phyloP scores from a whole-genome alignment of 2,113 vertebrate species.

The Drymodes brunneopygia region DNA sequence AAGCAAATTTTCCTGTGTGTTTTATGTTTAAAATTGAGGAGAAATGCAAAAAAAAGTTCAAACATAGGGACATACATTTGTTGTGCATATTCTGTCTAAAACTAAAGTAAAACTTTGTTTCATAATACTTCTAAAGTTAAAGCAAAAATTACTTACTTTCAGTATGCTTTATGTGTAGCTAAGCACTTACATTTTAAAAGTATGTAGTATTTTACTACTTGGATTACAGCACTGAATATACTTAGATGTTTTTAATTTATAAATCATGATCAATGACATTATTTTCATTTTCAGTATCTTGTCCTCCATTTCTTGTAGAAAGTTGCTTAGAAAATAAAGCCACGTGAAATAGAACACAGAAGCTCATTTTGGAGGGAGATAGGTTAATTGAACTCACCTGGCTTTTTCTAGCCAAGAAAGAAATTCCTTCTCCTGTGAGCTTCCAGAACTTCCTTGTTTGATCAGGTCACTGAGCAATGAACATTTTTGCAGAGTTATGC shows the following conservation, averaged over 20 bases:
- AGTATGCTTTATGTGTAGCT: background rate
- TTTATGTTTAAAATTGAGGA: background rate
- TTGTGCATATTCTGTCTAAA: background rate
- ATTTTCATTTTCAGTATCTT: background rate
- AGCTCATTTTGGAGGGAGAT: background rate
- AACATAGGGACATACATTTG: background rate
- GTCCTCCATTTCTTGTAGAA: background rate
- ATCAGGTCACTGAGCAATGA: background rate
- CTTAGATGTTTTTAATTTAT: background rate
- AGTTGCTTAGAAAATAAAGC: background rate
- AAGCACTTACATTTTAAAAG: background rate
- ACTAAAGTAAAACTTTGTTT: background rate
- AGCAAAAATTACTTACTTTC: background rate
- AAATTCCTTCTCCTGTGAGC: too few relatives aligned
- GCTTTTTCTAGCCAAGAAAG: background rate
- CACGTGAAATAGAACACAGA: background rate
- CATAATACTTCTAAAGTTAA: background rate
- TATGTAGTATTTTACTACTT: background rate
- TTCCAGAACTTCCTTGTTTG: background rate
- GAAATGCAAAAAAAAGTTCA: background rate
- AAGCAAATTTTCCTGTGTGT: background rate
- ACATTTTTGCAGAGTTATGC: background rate
- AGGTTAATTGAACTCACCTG: background rate
- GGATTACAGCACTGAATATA: background rate
- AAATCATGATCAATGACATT: accelerated